Evolutionary conservation across 2,797 vertebrate genomes (phyloP), one percentile per base, ranked within the genome.

Genomic region (Sus cebifrons): DNA sequence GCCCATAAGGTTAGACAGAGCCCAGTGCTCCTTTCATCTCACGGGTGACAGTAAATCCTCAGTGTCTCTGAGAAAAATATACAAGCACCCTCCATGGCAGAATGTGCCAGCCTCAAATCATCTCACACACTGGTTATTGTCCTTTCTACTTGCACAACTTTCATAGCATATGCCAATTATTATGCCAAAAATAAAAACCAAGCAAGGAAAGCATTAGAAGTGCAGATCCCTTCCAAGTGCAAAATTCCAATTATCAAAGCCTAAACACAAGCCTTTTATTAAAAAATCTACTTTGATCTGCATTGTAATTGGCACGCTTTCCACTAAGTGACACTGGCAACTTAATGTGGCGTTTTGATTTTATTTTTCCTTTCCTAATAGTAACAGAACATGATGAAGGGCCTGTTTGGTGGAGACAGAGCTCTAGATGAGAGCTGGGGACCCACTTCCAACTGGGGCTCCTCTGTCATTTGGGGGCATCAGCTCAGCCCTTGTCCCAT

Each of bases 211-310:
- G 77, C 91, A 94, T 97, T 92, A 96, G 86, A 54, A 68, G 67
- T 7, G 4, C 44, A 65, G 83, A 94, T 54, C 77, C 92, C 93
- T 70, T 96, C 95, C 96, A 96, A 97, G 78, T 87, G 81, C 84
- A 95, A 83, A 97, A 93, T 97, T 97, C 91, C 94, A 97, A 87
- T 97, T 93, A 94, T 91, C 96, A 97, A 97, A 96, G 92, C 85
- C 49, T 56, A 56, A 78, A 86, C 91, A 94, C 91, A 96, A 85
- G 91, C 14, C 90, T 96, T 95, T 95, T 85, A 89, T 96, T 96
- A 82, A 96, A 91, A 95, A 91, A 21, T 64, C 36, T 64, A 64
- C 92, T 98, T 96, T 97, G 97, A 95, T 96, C 96, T 96, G 62
- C 25, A 40, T 83, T 70, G 5, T 94, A 96, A 89, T 94, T 94